Percentiles rank a stretch among this genome's conserved stretches.
Conservation (phyloP, 2,113 vertebrate species). For the Glaucomys volans region DNA sequence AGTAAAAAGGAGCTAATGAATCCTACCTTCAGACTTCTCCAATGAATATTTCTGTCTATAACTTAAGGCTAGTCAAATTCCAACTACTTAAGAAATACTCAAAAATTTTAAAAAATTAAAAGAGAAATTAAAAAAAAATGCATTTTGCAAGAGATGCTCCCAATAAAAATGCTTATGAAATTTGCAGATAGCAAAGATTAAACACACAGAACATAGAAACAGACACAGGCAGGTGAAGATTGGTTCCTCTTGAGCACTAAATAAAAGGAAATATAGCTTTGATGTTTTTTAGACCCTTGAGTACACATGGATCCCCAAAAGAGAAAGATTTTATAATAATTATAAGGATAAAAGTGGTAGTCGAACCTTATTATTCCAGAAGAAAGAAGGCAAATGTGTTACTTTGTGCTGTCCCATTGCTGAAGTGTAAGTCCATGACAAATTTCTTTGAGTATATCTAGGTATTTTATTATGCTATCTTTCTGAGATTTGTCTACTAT, state of each 20-base stretch:
- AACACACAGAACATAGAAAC: not conserved
- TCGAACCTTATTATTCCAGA: not conserved
- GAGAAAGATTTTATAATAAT: not conserved
- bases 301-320: not conserved
- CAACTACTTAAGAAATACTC: not conserved
- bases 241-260: not conserved
- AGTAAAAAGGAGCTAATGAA: not conserved
- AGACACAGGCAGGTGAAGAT: not conserved
- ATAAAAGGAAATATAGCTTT: not conserved
- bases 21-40: not conserved
- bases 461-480: constrained; percentile 44
- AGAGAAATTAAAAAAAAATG: not conserved
- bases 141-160: not conserved
- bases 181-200: not conserved
- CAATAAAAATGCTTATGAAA: not conserved
- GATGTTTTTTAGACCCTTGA: not conserved
- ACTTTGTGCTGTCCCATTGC: not conserved
- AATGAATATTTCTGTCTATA: not conserved
- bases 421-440: not conserved
- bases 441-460: not conserved
- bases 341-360: not conserved
- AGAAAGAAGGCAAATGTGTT: not conserved
- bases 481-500: constrained; percentile 38
- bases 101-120: rapidly evolving
- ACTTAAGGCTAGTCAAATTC: not conserved